These are phyloP conservation scores for Scartelaos histophorus DNA, from an alignment of 2,113 vertebrate genomes.

Conservation along the genomic window DNA sequence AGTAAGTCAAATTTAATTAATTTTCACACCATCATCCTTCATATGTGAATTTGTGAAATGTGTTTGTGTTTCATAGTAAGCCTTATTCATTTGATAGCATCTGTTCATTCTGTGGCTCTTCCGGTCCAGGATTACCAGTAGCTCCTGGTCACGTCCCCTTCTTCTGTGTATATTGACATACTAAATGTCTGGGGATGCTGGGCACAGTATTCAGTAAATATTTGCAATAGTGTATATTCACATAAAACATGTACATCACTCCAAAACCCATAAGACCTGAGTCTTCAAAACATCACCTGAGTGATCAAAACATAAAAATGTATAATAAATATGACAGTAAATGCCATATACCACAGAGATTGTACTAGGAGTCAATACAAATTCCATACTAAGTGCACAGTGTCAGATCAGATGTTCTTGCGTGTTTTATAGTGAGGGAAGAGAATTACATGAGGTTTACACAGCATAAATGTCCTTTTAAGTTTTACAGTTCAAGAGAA, in stretches of 20 bases:
- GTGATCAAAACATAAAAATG: background rate
- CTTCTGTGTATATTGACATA: too few relatives aligned
- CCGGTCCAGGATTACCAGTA: background rate
- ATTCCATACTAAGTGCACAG: too few relatives aligned
- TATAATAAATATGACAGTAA: too few relatives aligned
- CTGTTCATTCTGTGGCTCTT: background rate
- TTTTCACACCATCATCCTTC: background rate
- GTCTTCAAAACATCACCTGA: too few relatives aligned
- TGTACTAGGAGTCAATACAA: too few relatives aligned
- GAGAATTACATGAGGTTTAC: constrained; percentile 13
- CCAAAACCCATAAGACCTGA: background rate
- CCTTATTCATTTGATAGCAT: background rate
- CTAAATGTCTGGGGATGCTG: too few relatives aligned
- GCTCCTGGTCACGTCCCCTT: too few relatives aligned
- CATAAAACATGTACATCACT: too few relatives aligned
- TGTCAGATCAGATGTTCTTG: background rate
- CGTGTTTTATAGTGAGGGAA: background rate
- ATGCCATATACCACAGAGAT: too few relatives aligned
- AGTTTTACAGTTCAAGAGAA: constrained; percentile 9
- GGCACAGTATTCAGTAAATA: too few relatives aligned
- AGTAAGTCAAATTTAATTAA: constrained; percentile 80
- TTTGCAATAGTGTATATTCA: too few relatives aligned
- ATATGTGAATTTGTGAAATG: background rate
- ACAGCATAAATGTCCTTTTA: constrained; percentile 12
- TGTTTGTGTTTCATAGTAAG: background rate